Conservation (phyloP, 2,888 invertebrate genomes). For the Leucoma salicis region DNA sequence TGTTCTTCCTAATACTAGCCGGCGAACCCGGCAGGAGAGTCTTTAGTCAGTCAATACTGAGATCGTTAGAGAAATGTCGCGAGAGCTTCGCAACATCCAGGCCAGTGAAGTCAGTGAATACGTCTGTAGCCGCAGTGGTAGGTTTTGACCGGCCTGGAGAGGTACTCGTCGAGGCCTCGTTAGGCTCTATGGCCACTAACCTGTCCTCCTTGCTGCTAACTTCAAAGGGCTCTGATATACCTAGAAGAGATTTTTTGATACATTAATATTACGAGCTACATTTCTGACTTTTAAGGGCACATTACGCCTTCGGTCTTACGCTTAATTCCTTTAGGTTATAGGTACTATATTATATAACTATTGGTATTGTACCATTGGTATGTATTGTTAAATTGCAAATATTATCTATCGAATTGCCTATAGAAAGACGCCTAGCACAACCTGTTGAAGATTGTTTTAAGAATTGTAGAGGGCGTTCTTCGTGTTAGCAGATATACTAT, state of each 20-base stretch:
- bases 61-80: conserved; percentile 74
- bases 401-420: too few relatives aligned
- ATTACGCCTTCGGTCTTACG: too few relatives aligned
- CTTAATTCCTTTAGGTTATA: too few relatives aligned
- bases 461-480: too few relatives aligned
- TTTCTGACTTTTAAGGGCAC: too few relatives aligned
- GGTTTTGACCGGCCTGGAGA: conserved; percentile 47
- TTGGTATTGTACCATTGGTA: too few relatives aligned
- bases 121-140: conserved; percentile 56
- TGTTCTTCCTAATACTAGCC: conserved; percentile 45
- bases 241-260: conserved; percentile 36
- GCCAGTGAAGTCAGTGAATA: conserved; percentile 75
- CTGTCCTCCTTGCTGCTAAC: conserved; percentile 70
- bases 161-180: conserved; percentile 51
- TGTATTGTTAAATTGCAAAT: too few relatives aligned
- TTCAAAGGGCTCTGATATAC: conserved; percentile 76
- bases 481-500: too few relatives aligned
- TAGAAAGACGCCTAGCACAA: too few relatives aligned
- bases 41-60: conserved; percentile 80
- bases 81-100: conserved; percentile 73
- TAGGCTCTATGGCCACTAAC: conserved; percentile 48
- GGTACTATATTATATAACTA: too few relatives aligned
- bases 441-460: too few relatives aligned
- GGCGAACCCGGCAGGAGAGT: conserved; percentile 72
- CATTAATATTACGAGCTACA: too few relatives aligned